Conservation (phyloP, 2,113 vertebrate genomes). For the Limnothrissa miodon region DNA sequence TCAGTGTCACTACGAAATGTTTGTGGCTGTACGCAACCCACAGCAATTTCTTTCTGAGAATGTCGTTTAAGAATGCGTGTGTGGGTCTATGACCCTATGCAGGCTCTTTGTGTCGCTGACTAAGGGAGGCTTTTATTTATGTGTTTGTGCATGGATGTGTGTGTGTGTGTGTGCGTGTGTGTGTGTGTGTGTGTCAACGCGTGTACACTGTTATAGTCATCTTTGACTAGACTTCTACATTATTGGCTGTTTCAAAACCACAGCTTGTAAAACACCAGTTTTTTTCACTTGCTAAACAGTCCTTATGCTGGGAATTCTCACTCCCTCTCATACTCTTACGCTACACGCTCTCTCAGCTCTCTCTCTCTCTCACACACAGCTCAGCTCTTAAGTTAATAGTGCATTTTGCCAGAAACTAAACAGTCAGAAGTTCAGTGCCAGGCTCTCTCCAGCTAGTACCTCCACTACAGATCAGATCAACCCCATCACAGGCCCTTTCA, state of each 20-base stretch:
- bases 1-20: not conserved
- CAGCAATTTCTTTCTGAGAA: not conserved
- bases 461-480: not conserved
- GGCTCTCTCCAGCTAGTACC: not conserved
- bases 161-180: not conserved
- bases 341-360: not conserved
- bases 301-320: not conserved
- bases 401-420: not conserved
- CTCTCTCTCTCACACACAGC: not conserved
- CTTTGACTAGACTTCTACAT: not conserved
- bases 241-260: not conserved
- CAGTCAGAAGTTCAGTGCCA: not conserved
- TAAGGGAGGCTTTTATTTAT: not conserved
- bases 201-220: constrained; percentile 3
- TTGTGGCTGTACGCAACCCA: not conserved
- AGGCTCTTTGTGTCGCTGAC: not conserved
- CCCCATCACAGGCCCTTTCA: not conserved
- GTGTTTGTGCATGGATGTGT: not conserved
- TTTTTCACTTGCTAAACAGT: not conserved
- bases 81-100: not conserved
- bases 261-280: not conserved
- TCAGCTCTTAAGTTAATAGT: not conserved
- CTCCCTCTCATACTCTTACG: too few relatives aligned
- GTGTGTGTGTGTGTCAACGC: not conserved
- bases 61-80: not conserved